Base-by-base conservation (phyloP, 2,888 invertebrate genomes). In the Drosophila eohydei region DNA sequence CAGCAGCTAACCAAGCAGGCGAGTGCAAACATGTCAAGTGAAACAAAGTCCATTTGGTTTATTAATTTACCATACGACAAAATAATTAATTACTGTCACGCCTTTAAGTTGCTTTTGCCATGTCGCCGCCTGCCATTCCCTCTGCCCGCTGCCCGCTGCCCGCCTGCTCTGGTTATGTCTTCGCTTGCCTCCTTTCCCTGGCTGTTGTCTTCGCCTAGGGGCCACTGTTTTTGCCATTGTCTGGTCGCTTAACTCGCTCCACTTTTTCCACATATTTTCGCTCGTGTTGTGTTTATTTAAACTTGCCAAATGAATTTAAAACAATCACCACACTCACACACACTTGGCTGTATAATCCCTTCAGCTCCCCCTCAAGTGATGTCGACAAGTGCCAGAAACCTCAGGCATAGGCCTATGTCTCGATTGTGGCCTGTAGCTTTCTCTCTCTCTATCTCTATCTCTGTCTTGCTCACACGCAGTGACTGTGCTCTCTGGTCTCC, bases 81-180 rank as follows among this genome's bases (percentile, higher is more conserved):
- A 90, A 91, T 92, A 93, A 92, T 93, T 93, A 93, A 93, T 93
- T 92, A 92, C 92, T 92, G 93, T 93, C 93, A 92, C 93, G 92
- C 93, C 92, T 92, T 88, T 88, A 87, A 89, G 88, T 89, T 85
- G 87, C 88, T 74, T 78, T 88, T 76, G 75, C 75, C 73, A 80
- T 74, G 78, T 81, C 51, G 56, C 8, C 55, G 26, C 14, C 36
- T 12, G 34, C 12, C 36, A 0, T 12, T 14, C 36, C 51, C 34
- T 11, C 21, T 0, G 26, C 54, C 28, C n/a, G n/a, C 46, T 21
- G 21, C 36, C 51, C 34, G 6, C 21, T 0, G 26, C 54, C 28
- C n/a, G 30, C 46, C 46, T n/a, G 44, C 26, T 26, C 34, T 21
- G 50, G 6, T 34, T 12, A 7, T 51, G 52, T 36, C 52, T 52